phyloP scores from a whole-genome alignment of 2,113 vertebrate genomes.

The Emberiza fucata region DNA sequence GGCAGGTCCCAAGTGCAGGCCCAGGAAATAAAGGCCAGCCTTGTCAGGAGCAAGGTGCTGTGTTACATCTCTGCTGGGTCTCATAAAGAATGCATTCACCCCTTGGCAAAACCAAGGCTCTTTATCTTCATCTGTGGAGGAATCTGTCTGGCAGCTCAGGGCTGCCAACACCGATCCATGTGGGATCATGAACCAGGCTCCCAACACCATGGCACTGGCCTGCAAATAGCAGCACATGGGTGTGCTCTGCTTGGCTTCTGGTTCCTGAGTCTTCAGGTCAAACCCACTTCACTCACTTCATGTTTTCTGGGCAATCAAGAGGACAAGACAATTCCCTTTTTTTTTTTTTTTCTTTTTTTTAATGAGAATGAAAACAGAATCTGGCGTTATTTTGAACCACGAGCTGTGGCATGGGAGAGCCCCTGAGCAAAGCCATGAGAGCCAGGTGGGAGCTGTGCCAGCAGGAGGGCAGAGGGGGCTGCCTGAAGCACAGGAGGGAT shows the following conservation, averaged over 20 bases:
- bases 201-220: background rate
- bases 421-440: background rate
- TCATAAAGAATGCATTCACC: conserved; percentile 52
- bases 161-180: conserved; percentile 47
- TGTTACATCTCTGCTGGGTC: conserved; percentile 17
- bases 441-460: fast-evolving
- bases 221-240: background rate
- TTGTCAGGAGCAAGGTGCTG: conserved; percentile 49
- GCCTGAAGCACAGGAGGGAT: background rate
- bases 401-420: background rate
- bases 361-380: background rate
- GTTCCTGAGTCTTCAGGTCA: background rate
- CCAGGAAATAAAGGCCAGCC: conserved; percentile 43
- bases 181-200: background rate
- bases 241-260: background rate
- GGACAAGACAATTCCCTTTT: background rate
- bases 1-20: background rate
- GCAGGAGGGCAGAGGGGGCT: background rate
- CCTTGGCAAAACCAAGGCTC: conserved; percentile 21
- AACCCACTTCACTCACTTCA: background rate
- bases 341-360: background rate
- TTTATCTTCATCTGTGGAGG: conserved; percentile 29
- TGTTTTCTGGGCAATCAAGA: background rate
- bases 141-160: background rate
- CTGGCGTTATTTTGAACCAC: background rate